Percentiles rank a stretch among this genome's conserved stretches.
These are phyloP conservation scores for Cricetomys ansorgei DNA, from an alignment of 2,113 vertebrate genomes.

Conservation along the genomic window DNA sequence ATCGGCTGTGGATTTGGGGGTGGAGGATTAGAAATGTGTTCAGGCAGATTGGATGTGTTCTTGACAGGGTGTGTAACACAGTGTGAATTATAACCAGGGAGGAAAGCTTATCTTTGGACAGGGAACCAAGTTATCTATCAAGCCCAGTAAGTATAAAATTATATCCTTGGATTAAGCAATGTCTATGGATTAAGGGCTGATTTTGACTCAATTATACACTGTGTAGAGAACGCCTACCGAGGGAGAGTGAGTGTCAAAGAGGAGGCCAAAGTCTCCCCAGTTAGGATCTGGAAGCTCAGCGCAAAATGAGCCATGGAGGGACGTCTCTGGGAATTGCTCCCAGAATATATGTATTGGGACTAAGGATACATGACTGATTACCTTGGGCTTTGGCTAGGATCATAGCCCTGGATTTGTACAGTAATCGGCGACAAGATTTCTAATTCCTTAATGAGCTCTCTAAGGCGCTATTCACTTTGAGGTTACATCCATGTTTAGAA, in stretches of 20 bases:
- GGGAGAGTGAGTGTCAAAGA: not conserved
- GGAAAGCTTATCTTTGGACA: conserved; percentile 80
- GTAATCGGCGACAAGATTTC: conserved; percentile 12
- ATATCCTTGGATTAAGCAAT: conserved; percentile 73
- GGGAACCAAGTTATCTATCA: conserved; percentile 80
- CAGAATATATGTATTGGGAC: not conserved
- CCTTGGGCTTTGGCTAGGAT: not conserved
- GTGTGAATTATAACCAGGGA: conserved; percentile 80
- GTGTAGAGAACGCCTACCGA: conserved; percentile 63
- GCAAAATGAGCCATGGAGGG: not conserved
- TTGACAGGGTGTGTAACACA: conserved; percentile 78
- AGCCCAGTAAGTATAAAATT: conserved; percentile 82
- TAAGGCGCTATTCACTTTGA: conserved; percentile 47
- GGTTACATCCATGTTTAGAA: conserved; percentile 27
- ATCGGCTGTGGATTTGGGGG: conserved; percentile 46
- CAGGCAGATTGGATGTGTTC: conserved; percentile 76
- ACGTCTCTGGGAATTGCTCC: conserved; percentile 40
- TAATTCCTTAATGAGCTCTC: conserved; percentile 62
- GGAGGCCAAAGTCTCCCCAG: conserved; percentile 24
- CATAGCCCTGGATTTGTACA: conserved; percentile 27
- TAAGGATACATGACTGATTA: conserved; percentile 16
- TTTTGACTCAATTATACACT: conserved; percentile 72
- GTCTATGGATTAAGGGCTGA: conserved; percentile 75
- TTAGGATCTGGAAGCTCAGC: not conserved
- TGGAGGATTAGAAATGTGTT: conserved; percentile 78